Percentiles rank a stretch among this genome's conserved stretches.
These are phyloP conservation scores for Scalopus aquaticus DNA, from an alignment of 2,113 vertebrate genomes.

Conservation along the genomic window DNA sequence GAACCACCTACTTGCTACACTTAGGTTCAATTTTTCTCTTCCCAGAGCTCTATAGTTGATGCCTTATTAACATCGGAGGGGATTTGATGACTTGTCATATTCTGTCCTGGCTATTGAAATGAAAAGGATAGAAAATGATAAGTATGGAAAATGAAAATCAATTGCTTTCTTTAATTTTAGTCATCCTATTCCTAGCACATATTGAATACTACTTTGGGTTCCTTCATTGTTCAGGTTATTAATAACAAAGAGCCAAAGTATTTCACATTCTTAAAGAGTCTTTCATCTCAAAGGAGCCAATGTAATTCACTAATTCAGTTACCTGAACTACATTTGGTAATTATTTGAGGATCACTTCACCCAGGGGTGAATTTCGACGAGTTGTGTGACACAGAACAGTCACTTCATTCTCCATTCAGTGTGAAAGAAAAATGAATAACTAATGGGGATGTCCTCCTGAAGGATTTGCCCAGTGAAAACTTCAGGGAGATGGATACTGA, in stretches of 20 bases:
- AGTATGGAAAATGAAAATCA: slow-evolving; percentile 74
- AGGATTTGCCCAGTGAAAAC: slow-evolving; percentile 74
- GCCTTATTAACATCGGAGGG: slow-evolving; percentile 70
- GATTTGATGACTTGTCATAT: slow-evolving; percentile 67
- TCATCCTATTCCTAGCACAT: slow-evolving; percentile 65
- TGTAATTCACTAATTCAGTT: slow-evolving; percentile 82
- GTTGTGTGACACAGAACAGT: slow-evolving; percentile 71
- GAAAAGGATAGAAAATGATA: slow-evolving; percentile 73
- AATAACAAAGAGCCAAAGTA: slow-evolving; percentile 78
- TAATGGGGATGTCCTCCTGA: slow-evolving; percentile 74
- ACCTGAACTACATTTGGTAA: slow-evolving; percentile 81
- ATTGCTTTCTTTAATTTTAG: slow-evolving; percentile 75
- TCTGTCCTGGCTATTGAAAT: slow-evolving; percentile 64
- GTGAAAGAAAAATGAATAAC: slow-evolving; percentile 71
- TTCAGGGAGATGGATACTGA: slow-evolving; percentile 71
- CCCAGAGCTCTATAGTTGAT: slow-evolving; percentile 38
- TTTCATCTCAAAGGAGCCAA: slow-evolving; percentile 79
- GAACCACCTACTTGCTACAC: background rate
- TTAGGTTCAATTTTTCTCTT: slow-evolving; percentile 28
- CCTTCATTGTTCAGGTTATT: slow-evolving; percentile 78
- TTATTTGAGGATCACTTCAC: slow-evolving; percentile 83
- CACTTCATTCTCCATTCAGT: slow-evolving; percentile 65
- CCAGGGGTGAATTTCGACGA: slow-evolving; percentile 75
- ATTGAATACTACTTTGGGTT: slow-evolving; percentile 66
- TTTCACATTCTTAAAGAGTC: slow-evolving; percentile 78